phyloP scores from a whole-genome alignment of 2,888 invertebrate genomes.

The Pristionchus mayeri region DNA sequence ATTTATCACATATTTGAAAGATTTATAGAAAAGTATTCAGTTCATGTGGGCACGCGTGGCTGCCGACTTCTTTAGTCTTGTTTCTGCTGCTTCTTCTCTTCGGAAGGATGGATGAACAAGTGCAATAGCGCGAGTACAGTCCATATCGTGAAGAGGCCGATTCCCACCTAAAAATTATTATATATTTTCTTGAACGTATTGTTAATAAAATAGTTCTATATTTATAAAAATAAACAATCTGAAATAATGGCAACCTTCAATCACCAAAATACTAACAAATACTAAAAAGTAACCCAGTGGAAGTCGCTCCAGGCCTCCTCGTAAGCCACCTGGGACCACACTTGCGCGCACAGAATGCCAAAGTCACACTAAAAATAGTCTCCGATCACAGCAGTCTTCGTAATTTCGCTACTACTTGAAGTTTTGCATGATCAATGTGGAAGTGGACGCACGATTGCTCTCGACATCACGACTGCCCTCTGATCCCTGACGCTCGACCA shows the following conservation, averaged over 20 bases:
- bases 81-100: neutral
- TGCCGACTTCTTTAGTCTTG: no score
- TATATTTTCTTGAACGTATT: neutral
- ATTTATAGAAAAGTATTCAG: no score
- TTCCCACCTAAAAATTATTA: constrained; percentile 56
- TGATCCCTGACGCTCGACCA: constrained; percentile 67
- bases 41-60: no score
- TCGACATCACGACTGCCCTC: constrained; percentile 64
- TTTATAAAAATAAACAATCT: neutral
- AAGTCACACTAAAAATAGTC: constrained; percentile 61
- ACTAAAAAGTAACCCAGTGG: constrained; percentile 68
- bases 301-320: constrained; percentile 69
- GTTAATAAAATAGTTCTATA: neutral
- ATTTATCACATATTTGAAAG: no score
- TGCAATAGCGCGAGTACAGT: constrained; percentile 61
- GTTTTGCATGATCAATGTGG: no score
- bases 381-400: no score
- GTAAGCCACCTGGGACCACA: constrained; percentile 74
- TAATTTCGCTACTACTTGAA: no score
- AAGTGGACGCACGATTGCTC: constrained; percentile 59
- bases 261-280: neutral
- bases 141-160: constrained; percentile 73
- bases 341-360: constrained; percentile 71
- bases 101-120: neutral
- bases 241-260: neutral